Base-by-base conservation (phyloP, 2,888 invertebrate genomes). In the Atherix ibis region DNA sequence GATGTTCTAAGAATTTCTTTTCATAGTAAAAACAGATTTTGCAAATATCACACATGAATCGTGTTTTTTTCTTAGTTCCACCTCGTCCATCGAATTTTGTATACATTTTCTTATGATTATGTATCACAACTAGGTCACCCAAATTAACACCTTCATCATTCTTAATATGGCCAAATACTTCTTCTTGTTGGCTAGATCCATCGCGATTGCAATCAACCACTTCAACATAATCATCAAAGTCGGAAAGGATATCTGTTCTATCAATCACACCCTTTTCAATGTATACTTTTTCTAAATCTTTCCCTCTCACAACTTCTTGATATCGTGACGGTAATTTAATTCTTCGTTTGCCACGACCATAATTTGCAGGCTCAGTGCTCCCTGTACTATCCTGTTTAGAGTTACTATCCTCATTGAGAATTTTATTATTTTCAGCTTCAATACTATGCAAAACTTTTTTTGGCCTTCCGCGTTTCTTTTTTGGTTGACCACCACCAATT, bases 281-380 rank as follows among this genome's bases (percentile, higher is more conserved):
- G 44, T 79, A 74, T 43, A 80, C 75, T 43, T 73, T 66, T 46
- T 80, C 80, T 32, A 81, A 58, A 55, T 81, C 81, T 53, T 76
- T 76, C 4, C 80, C 81, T 68, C 78, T 71, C n/a, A 73, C 68
- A 31, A 65, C 66, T 48, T 70, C 73, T 43, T 60, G 62, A 43
- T 66, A 73, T 41, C 72, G 58, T 2, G 62, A 68, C 0, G 81
- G 80, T 13, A 73, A 67, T 60, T 75, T 78, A 44, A 73, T 68
- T 46, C 69, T 63, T 13, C 78, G 57, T 46, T 71, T 70, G 10
- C 68, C 65, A 14, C 68, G 65, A 28, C 69, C 70, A 17, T 16
- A 8, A 8, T 22, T 10, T 8, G 6, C 22, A 10, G 10, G 6
- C 6, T 8, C 10, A 8, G 6, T 10, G 22, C 10, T 22, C 10